These are phyloP conservation scores for Periphyllus acericola DNA, from an alignment of 2,888 invertebrate species.

Conservation along the genomic window DNA sequence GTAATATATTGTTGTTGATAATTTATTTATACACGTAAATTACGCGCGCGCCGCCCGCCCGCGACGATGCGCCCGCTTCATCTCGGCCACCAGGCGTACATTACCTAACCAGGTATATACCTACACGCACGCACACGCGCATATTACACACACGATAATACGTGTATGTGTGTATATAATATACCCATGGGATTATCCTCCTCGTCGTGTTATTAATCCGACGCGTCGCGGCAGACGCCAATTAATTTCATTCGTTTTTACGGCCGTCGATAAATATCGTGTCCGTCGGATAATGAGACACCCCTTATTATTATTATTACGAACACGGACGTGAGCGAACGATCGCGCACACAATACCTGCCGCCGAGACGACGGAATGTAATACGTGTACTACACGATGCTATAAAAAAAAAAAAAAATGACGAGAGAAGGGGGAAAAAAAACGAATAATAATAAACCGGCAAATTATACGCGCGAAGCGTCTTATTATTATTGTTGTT, in stretches of 20 bases:
- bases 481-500: too few species aligned
- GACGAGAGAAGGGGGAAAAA: background rate
- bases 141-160: too few species aligned
- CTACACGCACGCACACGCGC: background rate
- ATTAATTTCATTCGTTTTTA: slow-evolving; percentile 57
- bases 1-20: too few species aligned
- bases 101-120: too few species aligned
- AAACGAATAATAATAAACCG: slow-evolving; percentile 39
- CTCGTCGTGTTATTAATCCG: slow-evolving; percentile 47
- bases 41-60: slow-evolving; percentile 36
- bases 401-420: background rate
- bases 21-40: slow-evolving; percentile 29
- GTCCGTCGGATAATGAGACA: slow-evolving; percentile 52
- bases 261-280: slow-evolving; percentile 54
- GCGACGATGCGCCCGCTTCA: too few species aligned
- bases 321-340: too few species aligned
- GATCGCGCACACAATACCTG: background rate
- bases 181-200: slow-evolving; percentile 15
- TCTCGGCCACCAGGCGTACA: too few species aligned
- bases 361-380: too few species aligned
- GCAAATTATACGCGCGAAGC: slow-evolving; percentile 43
- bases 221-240: slow-evolving; percentile 39
- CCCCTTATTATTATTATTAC: slow-evolving; percentile 32
- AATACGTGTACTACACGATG: too few species aligned
- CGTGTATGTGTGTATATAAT: too few species aligned